phyloP scores from a whole-genome alignment of 2,797 vertebrate species.

The Kryptolebias ocellatus region DNA sequence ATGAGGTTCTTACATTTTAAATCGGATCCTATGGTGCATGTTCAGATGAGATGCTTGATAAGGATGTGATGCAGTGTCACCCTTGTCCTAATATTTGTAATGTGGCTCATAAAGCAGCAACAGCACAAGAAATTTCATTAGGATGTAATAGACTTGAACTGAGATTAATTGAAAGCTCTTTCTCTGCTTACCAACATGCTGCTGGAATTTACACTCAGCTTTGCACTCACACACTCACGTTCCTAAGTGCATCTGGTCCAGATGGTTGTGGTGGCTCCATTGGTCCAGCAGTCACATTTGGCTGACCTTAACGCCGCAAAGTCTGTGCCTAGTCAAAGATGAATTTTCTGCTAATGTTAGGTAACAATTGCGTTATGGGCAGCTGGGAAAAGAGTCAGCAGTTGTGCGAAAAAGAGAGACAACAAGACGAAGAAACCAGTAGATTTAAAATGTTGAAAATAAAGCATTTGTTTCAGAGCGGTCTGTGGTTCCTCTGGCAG shows the following conservation, averaged over 20 bases:
- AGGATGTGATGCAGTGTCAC: slow-evolving; percentile 16
- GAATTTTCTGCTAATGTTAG: slow-evolving; percentile 28
- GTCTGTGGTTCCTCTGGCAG: slow-evolving; percentile 75
- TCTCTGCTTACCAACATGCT: slow-evolving; percentile 32
- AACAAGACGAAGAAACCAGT: slow-evolving; percentile 25
- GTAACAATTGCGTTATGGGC: slow-evolving; percentile 18
- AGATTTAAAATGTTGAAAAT: slow-evolving; percentile 52
- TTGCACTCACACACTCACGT: neutral
- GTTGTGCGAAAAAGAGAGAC: slow-evolving; percentile 37
- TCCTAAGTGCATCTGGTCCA: slow-evolving; percentile 26
- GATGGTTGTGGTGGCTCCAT: slow-evolving; percentile 15
- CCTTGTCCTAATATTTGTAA: slow-evolving; percentile 7
- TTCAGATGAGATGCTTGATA: slow-evolving; percentile 29
- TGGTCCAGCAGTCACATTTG: slow-evolving; percentile 19
- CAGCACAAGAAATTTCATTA: slow-evolving; percentile 6
- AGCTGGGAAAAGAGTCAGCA: slow-evolving; percentile 40
- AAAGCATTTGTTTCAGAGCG: slow-evolving; percentile 54
- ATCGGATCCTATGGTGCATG: slow-evolving; percentile 48
- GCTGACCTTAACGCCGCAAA: slow-evolving; percentile 39
- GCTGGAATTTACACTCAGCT: slow-evolving; percentile 1
- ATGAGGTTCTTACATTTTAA: slow-evolving; percentile 25
- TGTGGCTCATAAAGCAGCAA: slow-evolving; percentile 32
- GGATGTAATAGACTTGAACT: slow-evolving; percentile 11
- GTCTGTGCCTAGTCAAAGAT: slow-evolving; percentile 37
- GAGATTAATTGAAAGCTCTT: slow-evolving; percentile 32